A percentile compares a stretch with the other conserved stretches of the same genome.
Conservation (phyloP, 2,113 vertebrate genomes). For the Pandion haliaetus region DNA sequence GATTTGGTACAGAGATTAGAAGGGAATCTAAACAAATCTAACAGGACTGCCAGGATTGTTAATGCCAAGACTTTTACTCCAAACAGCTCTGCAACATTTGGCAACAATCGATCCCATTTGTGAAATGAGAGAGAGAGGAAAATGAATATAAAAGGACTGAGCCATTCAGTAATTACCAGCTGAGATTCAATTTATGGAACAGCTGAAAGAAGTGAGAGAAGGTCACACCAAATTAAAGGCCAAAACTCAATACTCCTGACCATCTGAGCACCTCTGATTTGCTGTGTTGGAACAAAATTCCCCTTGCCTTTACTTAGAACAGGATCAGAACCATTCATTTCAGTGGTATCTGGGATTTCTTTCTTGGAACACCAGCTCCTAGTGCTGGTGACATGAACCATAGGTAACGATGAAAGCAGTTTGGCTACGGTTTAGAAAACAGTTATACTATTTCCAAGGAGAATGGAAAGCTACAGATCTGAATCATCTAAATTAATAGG, state of each 20-base stretch:
- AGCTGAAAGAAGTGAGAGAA: neutral
- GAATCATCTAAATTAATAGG: neutral
- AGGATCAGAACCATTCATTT: neutral
- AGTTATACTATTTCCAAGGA: slow-evolving; percentile 4
- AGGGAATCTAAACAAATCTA: neutral
- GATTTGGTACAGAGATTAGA: neutral
- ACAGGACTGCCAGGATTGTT: neutral
- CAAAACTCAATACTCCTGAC: neutral
- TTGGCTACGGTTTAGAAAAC: neutral
- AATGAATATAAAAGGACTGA: neutral
- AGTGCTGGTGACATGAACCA: neutral
- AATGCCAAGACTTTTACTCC: neutral
- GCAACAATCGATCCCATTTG: neutral
- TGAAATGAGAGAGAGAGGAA: neutral
- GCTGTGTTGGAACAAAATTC: neutral
- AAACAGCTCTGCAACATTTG: slow-evolving; percentile 19
- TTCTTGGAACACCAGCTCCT: neutral
- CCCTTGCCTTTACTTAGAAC: neutral
- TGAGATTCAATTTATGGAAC: slow-evolving; percentile 5
- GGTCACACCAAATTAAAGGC: neutral
- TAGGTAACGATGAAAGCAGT: neutral
- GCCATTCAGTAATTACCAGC: neutral
- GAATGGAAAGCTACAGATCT: neutral
- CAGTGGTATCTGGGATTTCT: neutral
- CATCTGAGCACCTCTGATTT: neutral